These are phyloP conservation scores for Aphaenogaster ashmeadi DNA, from an alignment of 1,140 invertebrate species.

Conservation along the genomic window DNA sequence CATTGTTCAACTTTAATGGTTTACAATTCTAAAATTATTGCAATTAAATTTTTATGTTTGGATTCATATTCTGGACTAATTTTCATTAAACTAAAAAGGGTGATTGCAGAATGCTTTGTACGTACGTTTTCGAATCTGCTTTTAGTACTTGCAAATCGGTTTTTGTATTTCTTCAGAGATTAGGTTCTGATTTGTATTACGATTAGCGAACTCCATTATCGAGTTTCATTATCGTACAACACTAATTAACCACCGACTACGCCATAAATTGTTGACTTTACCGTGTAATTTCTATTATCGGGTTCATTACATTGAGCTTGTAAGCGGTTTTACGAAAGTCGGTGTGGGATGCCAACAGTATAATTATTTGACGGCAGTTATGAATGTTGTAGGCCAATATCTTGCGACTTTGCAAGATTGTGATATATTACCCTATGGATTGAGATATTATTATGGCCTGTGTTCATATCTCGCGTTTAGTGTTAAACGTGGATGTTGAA, in stretches of 20 bases:
- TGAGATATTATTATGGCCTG: slow-evolving; percentile 45
- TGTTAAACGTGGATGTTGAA: slow-evolving; percentile 30
- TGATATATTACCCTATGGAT: slow-evolving; percentile 51
- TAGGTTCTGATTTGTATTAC: neutral
- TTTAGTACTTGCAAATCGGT: neutral
- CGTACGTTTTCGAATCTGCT: neutral
- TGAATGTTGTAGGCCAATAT: slow-evolving; percentile 29
- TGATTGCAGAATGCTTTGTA: neutral
- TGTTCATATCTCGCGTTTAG: slow-evolving; percentile 21
- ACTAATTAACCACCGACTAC: slow-evolving; percentile 21
- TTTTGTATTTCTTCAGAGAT: neutral
- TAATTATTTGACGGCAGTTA: slow-evolving; percentile 49
- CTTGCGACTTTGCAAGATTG: slow-evolving; percentile 47
- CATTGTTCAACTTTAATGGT: no score
- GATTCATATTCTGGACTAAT: neutral
- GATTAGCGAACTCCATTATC: neutral
- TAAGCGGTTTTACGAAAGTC: slow-evolving; percentile 24
- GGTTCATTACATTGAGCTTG: neutral
- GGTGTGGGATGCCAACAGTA: slow-evolving; percentile 40
- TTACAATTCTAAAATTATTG: neutral
- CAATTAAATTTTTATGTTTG: neutral
- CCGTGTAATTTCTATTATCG: slow-evolving; percentile 46
- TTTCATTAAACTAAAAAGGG: neutral
- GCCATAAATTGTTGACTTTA: slow-evolving; percentile 51
- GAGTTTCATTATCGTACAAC: slow-evolving; percentile 40